These are phyloP conservation scores for Camponotus floridanus DNA, from an alignment of 1,140 invertebrate species.

Conservation along the genomic window DNA sequence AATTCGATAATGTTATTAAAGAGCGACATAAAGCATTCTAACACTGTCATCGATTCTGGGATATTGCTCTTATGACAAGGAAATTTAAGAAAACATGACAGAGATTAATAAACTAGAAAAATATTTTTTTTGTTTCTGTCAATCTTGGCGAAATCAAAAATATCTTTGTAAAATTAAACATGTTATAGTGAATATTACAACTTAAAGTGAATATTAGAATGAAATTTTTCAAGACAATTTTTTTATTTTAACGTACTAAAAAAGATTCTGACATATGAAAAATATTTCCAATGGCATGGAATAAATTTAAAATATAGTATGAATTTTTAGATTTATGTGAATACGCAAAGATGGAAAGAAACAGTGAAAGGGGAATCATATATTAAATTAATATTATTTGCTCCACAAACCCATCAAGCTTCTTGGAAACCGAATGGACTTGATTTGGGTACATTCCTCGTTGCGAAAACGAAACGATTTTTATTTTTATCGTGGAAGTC, in stretches of 20 bases:
- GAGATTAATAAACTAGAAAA: not conserved
- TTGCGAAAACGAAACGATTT: not conserved
- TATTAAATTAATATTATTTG: not conserved
- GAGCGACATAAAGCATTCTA: not conserved
- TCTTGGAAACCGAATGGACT: not conserved
- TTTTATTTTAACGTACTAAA: not conserved
- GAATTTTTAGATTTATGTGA: not conserved
- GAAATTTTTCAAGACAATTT: not conserved
- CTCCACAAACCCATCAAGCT: not conserved
- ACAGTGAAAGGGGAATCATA: no score
- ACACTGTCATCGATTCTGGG: not conserved
- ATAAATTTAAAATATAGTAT: no score
- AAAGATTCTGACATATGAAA: not conserved
- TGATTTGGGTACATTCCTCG: not conserved
- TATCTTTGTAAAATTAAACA: not conserved
- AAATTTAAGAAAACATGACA: not conserved
- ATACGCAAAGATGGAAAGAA: not conserved
- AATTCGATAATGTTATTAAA: no score
- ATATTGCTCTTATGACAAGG: not conserved
- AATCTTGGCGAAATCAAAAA: not conserved
- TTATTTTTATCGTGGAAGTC: conserved; percentile 35
- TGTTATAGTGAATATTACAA: not conserved
- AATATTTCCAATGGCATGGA: not conserved
- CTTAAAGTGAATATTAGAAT: not conserved
- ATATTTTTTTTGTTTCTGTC: not conserved